Conservation (phyloP, 2,888 invertebrate genomes). For the Luperina nickerlii region DNA sequence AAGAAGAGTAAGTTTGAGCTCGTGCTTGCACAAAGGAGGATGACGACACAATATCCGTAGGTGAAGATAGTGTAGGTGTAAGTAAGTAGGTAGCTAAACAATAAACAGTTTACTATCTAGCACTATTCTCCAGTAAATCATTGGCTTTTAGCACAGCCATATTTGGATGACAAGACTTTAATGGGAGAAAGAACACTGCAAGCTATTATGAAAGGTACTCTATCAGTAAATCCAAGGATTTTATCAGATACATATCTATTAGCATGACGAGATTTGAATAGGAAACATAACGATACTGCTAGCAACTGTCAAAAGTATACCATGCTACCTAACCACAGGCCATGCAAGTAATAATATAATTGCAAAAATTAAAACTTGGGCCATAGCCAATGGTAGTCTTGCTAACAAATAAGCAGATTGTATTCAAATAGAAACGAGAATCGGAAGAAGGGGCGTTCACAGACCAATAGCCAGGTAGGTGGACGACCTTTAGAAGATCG, state of each 20-base stretch:
- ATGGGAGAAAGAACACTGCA: not conserved
- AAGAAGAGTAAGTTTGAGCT: not conserved
- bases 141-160: constrained; percentile 7
- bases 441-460: no score
- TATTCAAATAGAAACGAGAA: constrained; percentile 34
- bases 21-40: not conserved
- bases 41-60: constrained; percentile 27
- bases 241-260: no score
- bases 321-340: not conserved
- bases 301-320: not conserved
- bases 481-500: not conserved
- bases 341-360: constrained; percentile 18
- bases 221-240: not conserved
- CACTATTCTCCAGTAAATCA: constrained; percentile 6
- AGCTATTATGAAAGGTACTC: not conserved
- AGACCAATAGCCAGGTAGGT: not conserved
- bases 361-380: constrained; percentile 25
- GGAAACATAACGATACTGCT: not conserved
- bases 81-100: constrained; percentile 38
- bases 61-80: constrained; percentile 27
- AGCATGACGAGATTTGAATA: no score
- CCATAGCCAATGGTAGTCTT: constrained; percentile 1
- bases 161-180: not conserved
- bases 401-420: constrained; percentile 37
- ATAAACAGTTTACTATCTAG: constrained; percentile 26